Conservation (phyloP, 1,140 invertebrate species). For the Camponotus floridanus region DNA sequence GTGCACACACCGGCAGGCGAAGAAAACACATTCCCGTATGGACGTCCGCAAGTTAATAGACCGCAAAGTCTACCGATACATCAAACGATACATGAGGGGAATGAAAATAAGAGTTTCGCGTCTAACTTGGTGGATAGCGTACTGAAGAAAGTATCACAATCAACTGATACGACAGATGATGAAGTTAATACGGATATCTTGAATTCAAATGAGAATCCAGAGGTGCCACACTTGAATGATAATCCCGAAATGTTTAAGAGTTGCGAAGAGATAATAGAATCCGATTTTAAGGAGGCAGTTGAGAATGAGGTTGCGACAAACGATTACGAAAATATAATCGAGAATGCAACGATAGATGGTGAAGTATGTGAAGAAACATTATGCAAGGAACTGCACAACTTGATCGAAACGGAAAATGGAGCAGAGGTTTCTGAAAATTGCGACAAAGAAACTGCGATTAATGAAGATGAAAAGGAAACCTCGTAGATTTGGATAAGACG, state of each 20-base stretch:
- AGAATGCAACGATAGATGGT: slow-evolving; percentile 73
- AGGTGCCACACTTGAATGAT: slow-evolving; percentile 74
- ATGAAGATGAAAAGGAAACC: slow-evolving; percentile 28
- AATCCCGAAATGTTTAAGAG: slow-evolving; percentile 83
- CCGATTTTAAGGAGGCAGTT: slow-evolving; percentile 77
- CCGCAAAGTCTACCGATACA: slow-evolving; percentile 83
- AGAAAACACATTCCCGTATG: slow-evolving; percentile 83
- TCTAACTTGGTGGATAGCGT: slow-evolving; percentile 78
- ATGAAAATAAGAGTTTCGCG: slow-evolving; percentile 79
- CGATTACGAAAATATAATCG: slow-evolving; percentile 78
- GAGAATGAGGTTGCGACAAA: slow-evolving; percentile 62
- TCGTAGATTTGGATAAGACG: slow-evolving; percentile 31
- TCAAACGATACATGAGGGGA: slow-evolving; percentile 83
- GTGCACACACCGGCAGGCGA: slow-evolving; percentile 89
- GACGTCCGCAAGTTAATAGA: slow-evolving; percentile 72
- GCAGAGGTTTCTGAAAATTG: slow-evolving; percentile 33
- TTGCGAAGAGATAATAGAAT: slow-evolving; percentile 81
- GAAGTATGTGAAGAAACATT: slow-evolving; percentile 82
- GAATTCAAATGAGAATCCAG: slow-evolving; percentile 83
- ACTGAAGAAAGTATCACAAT: slow-evolving; percentile 82
- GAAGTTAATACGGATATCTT: slow-evolving; percentile 84
- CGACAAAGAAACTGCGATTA: slow-evolving; percentile 36
- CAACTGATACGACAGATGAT: slow-evolving; percentile 83
- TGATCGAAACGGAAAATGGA: slow-evolving; percentile 81
- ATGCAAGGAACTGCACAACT: slow-evolving; percentile 81